Evolutionary conservation across 2,888 invertebrate species (phyloP), one percentile per base, ranked within the genome.

Genomic region (Drosophila gaucha): DNA sequence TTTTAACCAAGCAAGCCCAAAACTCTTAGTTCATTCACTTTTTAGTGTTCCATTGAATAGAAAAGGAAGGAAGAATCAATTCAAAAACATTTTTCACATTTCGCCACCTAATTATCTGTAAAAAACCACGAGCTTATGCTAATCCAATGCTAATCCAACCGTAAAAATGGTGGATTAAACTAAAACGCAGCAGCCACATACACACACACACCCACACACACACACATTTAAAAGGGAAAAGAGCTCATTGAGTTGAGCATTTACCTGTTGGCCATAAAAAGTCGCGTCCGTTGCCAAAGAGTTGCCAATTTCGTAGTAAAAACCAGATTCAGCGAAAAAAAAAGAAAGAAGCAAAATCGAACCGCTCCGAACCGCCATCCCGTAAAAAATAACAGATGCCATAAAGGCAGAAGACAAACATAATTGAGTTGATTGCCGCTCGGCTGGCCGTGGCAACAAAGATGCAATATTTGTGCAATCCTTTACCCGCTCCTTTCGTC

Each of bases 391-490:
- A 73, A 22, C 58, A 64, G 43, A 68, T 60, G 65, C 50, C 54
- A 66, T 66, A 66, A 66, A 67, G 54, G 12, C 46, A 18, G n/a
- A 20, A 35, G 38, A 55, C 56, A 59, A 24, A 52, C 54, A 66
- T 86, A 80, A 86, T 84, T 86, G 41, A 83, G 74, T 35, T 54
- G 31, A 69, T 60, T 49, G 67, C 55, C 52, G 74, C 39, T 63
- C 63, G 52, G 59, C 66, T 60, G 31, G 55, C 55, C 63, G 57
- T 58, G 35, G 22, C 36, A 63, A 76, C 60, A 71, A 86, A 88
- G 74, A 89, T 86, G 89, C 90, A 89, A 89, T 87, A 86, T 90
- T 84, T 89, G 89, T 88, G 89, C 88, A 89, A 89, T 89, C 90
- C 89, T 89, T 89, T 89, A 59, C 71, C 62, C 54, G 3, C 31